Evolutionary conservation across 2,888 invertebrate species (phyloP).

Genomic region (Spodoptera picta): DNA sequence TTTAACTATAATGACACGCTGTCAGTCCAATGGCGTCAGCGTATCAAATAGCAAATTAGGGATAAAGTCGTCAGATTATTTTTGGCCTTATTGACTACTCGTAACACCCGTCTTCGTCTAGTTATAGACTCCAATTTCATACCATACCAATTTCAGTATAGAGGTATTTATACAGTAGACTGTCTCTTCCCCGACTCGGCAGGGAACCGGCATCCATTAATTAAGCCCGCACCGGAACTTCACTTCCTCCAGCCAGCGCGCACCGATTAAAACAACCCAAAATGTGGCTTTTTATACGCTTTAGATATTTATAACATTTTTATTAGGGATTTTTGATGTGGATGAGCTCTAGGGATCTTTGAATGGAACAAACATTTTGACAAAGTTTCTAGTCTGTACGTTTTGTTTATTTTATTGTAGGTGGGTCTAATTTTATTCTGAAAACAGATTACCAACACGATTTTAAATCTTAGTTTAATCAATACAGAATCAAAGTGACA

Average conservation of each 20-base stretch:
- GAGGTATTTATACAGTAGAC: slow-evolving; percentile 19
- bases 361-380: slow-evolving; percentile 9
- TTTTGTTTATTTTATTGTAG: background rate
- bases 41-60: no score
- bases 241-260: slow-evolving; percentile 56
- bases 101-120: no score
- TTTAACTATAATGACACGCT: no score
- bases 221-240: slow-evolving; percentile 59
- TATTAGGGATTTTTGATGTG: slow-evolving; percentile 30
- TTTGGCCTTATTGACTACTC: no score
- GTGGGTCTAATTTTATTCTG: background rate
- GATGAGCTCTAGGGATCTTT: background rate
- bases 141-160: slow-evolving; percentile 16
- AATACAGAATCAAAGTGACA: slow-evolving; percentile 1
- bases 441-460: no score
- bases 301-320: slow-evolving; percentile 41
- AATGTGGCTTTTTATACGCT: slow-evolving; percentile 36
- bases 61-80: no score
- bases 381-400: background rate
- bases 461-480: slow-evolving; percentile 4
- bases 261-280: slow-evolving; percentile 53
- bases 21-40: no score
- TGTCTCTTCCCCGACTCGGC: slow-evolving; percentile 30
- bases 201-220: slow-evolving; percentile 50
- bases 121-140: slow-evolving; percentile 29